Base-by-base conservation (phyloP, 2,888 invertebrate species). In the Monochamus alternatus region DNA sequence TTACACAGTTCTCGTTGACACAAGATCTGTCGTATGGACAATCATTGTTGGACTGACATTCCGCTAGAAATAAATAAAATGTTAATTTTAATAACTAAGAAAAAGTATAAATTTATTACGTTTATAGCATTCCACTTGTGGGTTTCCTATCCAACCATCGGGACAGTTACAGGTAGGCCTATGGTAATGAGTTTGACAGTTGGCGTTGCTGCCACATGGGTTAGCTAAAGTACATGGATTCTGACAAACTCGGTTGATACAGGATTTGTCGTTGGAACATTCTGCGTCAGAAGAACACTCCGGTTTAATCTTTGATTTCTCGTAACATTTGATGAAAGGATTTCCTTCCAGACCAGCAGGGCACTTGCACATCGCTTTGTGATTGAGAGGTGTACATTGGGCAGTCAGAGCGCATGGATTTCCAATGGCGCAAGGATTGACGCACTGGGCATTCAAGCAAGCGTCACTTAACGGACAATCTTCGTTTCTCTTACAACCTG, bases 1-100 rank as follows among this genome's bases (percentile, higher is more conserved):
- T 93, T 71, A 95, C 91, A 85, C 97, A 97, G 84, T 95, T 95
- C 80, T 93, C 92, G 84, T 94, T 95, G 65, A 94, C 90, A 85
- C 97, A 97, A 52, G 92, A 92, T 88, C 95, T 95, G 86, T 96
- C 94, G 86, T 94, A 95, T 12, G 96, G 96, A 89, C 97, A 97
- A 79, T 96, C 93, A 31, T 92, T 90, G 85, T 97, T 94, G 3
- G 91, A 88, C 81, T 93, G 93, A 87, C 97, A 96, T 89, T 96
- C 96, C 67, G 95, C 96, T 96, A 87, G 73, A 90, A 81, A 32
- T 44, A 73, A 52, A 51, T 31, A 44, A 59, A 31, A 51, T 3
- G 52, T 52, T 44, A 10, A 64, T 58, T 68, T 8, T 47, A 31
- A 69, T 38, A 32, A 47, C 10, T 67, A 69, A 5, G 2, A 64